Evolutionary conservation across 2,888 invertebrate genomes (phyloP), one percentile per base, ranked within the genome.

Genomic region (Acanthosoma haemorrhoidale): DNA sequence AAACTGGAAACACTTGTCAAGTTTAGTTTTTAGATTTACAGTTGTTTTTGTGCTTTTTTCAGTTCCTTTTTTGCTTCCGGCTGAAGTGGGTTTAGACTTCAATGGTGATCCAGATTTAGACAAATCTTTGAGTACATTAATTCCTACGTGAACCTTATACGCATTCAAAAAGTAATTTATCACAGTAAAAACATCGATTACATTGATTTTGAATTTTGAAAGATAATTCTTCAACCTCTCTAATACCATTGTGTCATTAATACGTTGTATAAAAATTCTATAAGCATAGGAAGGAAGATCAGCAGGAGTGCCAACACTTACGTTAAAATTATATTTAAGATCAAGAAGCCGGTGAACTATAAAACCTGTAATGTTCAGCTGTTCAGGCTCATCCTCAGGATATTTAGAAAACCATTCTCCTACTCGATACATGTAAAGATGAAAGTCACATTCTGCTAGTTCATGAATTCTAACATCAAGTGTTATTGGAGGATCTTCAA

Each of bases 111-210:
- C 1, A 4, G 1, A 0, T 51, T 29, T 51, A 25, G 21, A 25
- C 1, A n/a, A 2, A 1, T n/a, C 29, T 70, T 68, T 70, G 58
- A 51, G 5, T 2, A 32, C 2, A 11, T 60, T 32, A 3, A 13
- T 1, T 15, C 36, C 60, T 2, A 18, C 9, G 18, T 34, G 32
- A 9, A 5, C 18, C 29, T 18, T 43, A 43, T 70, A 73, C 25
- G 78, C 79, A 68, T 81, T 79, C 6, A 88, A 76, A 75, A 86
- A 86, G 78, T 81, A 83, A 76, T 86, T 84, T 13, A 87, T 82
- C n/a, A 84, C 85, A 32, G 81, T 76, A 75, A 83, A 83, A 15
- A 84, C 73, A 1, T 81, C 79, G 9, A 84, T 79, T 38, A 84
- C 80, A 34, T 78, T 80, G 69, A 85, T 80, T 73, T 80, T 80